phyloP scores from a whole-genome alignment of 1,140 invertebrate species.

The Zaprionus africanus region DNA sequence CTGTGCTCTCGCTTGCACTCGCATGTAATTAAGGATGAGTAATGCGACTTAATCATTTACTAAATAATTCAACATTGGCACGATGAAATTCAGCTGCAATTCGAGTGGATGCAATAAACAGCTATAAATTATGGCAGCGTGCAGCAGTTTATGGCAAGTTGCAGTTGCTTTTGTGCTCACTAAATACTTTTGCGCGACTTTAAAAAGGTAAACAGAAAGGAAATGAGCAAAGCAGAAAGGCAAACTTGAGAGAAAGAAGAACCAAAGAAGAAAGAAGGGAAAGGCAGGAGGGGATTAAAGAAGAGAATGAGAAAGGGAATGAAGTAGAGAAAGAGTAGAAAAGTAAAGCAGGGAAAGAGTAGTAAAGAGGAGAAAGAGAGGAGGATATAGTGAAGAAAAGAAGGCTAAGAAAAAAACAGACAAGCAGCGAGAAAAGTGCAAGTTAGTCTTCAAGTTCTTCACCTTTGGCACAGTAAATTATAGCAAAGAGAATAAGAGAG shows the following conservation, averaged over 20 bases:
- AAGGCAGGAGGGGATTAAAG: neutral
- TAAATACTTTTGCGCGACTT: conserved; percentile 14
- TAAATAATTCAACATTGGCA: conserved; percentile 40
- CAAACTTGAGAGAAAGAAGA: no score
- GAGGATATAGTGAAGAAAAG: no score
- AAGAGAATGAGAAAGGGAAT: neutral
- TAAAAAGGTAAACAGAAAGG: neutral
- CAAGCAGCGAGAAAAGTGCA: neutral
- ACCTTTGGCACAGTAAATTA: conserved; percentile 1
- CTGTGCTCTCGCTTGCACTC: conserved; percentile 23
- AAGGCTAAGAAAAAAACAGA: neutral
- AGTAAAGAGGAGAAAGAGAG: neutral
- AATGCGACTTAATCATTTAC: conserved; percentile 45
- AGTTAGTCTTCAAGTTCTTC: neutral
- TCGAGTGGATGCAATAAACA: neutral
- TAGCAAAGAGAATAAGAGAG: neutral
- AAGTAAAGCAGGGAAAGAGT: neutral
- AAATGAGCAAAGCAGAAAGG: no score
- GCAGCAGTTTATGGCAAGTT: neutral
- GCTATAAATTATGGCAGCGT: neutral
- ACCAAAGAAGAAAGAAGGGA: neutral
- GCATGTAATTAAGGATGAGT: conserved; percentile 32
- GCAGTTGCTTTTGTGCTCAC: neutral
- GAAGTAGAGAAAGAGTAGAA: neutral
- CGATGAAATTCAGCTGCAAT: conserved; percentile 9